Percentiles rank a stretch among this genome's conserved stretches.
Evolutionary conservation across 2,113 vertebrate species (phyloP).

Genomic region (Channa maculata): DNA sequence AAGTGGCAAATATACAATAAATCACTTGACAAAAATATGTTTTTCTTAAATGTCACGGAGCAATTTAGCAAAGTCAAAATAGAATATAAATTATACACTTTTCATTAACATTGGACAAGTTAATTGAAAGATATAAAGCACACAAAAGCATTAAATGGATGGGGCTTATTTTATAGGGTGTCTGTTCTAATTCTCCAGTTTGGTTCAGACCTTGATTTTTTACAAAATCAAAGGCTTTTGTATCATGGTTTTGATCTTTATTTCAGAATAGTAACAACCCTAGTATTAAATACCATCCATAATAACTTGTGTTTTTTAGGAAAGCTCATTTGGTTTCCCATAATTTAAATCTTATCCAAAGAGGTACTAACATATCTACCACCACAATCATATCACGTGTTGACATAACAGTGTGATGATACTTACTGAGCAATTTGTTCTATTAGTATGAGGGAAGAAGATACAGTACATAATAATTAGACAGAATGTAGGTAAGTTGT

Average conservation of each 20-base stretch:
- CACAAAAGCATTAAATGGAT: slow-evolving; percentile 5
- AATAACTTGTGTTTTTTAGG: background rate
- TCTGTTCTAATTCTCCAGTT: too few relatives aligned
- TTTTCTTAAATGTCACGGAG: background rate
- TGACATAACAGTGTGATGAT: slow-evolving; percentile 38
- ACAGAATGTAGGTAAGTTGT: background rate
- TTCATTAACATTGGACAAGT: background rate
- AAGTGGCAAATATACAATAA: too few relatives aligned
- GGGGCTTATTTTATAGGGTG: slow-evolving; percentile 12
- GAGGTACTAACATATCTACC: background rate
- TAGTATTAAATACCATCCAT: background rate
- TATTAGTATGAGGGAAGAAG: slow-evolving; percentile 81
- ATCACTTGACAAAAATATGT: background rate
- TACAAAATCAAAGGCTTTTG: too few relatives aligned
- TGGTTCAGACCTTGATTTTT: too few relatives aligned
- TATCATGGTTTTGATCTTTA: too few relatives aligned
- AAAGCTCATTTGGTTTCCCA: background rate
- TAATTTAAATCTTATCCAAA: slow-evolving; percentile 23
- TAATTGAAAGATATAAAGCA: background rate
- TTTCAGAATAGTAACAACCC: too few relatives aligned
- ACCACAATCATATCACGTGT: slow-evolving; percentile 31
- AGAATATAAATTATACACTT: background rate
- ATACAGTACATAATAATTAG: slow-evolving; percentile 29
- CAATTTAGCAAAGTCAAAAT: background rate
- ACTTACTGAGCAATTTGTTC: slow-evolving; percentile 96